These are phyloP conservation scores for Ceyx margarethae DNA, from an alignment of 2,113 vertebrate genomes.

Conservation along the genomic window DNA sequence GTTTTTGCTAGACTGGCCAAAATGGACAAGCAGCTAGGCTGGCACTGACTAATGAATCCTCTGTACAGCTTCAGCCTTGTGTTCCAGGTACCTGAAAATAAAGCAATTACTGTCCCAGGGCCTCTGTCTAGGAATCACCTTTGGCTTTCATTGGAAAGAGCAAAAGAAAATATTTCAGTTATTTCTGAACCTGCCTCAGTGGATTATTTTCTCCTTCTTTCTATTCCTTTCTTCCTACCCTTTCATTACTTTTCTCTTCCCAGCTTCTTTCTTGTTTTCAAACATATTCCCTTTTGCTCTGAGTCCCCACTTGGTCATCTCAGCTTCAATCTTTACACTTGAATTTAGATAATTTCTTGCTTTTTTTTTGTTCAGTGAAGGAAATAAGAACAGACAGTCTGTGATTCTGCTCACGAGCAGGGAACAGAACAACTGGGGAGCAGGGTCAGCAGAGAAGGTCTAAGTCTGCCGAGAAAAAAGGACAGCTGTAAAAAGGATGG, in stretches of 20 bases:
- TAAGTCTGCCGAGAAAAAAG: neutral
- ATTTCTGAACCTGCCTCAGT: neutral
- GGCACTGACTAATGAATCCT: slow-evolving; percentile 11
- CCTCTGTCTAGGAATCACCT: slow-evolving; percentile 52
- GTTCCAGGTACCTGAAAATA: slow-evolving; percentile 20
- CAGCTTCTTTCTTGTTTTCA: neutral
- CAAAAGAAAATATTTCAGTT: neutral
- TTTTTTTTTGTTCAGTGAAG: neutral
- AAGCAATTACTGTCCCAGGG: neutral
- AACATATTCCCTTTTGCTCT: neutral
- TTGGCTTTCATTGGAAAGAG: neutral
- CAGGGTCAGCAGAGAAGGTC: neutral
- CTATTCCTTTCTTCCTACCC: neutral
- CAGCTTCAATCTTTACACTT: neutral
- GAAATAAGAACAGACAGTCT: neutral
- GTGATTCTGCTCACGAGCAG: neutral
- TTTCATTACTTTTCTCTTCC: neutral
- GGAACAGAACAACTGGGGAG: neutral
- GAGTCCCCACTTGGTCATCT: neutral
- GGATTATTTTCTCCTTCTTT: neutral
- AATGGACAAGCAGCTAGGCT: neutral
- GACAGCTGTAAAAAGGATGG: neutral
- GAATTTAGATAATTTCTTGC: neutral
- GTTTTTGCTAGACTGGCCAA: neutral
- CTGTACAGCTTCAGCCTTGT: neutral